Evolutionary conservation across 23 tunicate genomes (phyloP), one percentile per base, ranked within the genome.

Genomic region (Aplidium turbinatum): DNA sequence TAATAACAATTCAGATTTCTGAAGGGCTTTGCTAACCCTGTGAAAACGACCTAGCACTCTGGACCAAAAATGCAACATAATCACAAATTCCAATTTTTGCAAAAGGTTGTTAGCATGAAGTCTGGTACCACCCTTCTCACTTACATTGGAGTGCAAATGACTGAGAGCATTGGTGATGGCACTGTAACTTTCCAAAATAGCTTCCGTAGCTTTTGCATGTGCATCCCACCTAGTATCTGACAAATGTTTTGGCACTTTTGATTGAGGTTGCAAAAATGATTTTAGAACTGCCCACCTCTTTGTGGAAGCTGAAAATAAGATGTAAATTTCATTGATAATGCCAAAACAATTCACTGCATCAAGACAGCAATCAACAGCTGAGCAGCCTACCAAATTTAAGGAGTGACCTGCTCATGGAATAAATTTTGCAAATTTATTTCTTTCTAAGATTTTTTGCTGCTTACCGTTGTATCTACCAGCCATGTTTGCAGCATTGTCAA

Each of bases 271-370:
- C 72, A 65, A 65, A 65, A 35, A 65, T 35, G 48, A 35, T 65
- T 65, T 65, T 65, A 65, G 27, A 35, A 65, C 72, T 65, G 72
- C 72, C 72, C 72, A 65, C 22, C 72, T 35, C 50, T 36, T 65
- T 35, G 72, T 36, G 50, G 72, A 65, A 36, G 72, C 24, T 36
- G 50, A 54, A 54, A 65, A 65, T 36, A 65, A 35, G 72, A 7
- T 11, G 27, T 65, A 65, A 65, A 65, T 7, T 65, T 65, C 50
- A 65, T 65, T 65, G 72, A 65, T 36, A 35, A 65, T 36, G 50
- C 72, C 72, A 65, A 65, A 65, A 65, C 48, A 65, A 50, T 65
- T 65, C 48, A 65, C 72, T 65, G 50, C 50, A 36, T 23, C 72
- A 7, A 35, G 72, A 36, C 72, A 65, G 50, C 50, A 65, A 5